Evolutionary conservation across 1,140 invertebrate species (phyloP).

Genomic region (Drosophila punjabiensis): DNA sequence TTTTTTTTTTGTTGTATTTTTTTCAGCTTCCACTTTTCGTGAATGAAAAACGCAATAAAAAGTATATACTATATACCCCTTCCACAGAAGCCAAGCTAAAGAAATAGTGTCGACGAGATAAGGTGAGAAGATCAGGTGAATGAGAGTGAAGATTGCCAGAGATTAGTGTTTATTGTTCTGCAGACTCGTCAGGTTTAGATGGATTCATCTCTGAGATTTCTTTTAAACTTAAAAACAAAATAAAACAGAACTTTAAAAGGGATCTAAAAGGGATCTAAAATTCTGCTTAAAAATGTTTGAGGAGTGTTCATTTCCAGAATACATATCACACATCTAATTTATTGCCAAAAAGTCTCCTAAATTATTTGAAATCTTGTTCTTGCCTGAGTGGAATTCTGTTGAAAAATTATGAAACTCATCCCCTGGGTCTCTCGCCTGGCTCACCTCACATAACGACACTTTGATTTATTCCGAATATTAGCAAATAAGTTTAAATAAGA

Average conservation of each 20-base stretch:
- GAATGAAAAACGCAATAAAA: constrained; percentile 70
- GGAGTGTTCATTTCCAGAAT: not conserved
- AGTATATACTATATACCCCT: constrained; percentile 31
- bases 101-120: constrained; percentile 28
- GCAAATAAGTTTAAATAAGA: constrained; percentile 30
- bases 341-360: constrained; percentile 34
- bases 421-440: constrained; percentile 36
- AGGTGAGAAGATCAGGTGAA: constrained; percentile 41
- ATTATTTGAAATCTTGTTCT: constrained; percentile 28
- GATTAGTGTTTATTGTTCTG: constrained; percentile 13
- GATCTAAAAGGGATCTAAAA: not conserved
- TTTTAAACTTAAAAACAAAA: not conserved
- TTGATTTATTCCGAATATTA: constrained; percentile 62
- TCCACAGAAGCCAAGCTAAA: constrained; percentile 23
- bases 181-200: not conserved
- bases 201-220: not conserved
- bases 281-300: not conserved
- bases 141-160: constrained; percentile 4
- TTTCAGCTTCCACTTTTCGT: constrained; percentile 45
- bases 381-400: constrained; percentile 21
- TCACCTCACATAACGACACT: constrained; percentile 33
- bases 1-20: constrained; percentile 4
- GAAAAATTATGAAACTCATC: constrained; percentile 58
- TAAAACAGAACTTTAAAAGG: not conserved
- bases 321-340: constrained; percentile 24